Conservation (phyloP, 2,797 vertebrate species). For the Hemitrygon akajei region DNA sequence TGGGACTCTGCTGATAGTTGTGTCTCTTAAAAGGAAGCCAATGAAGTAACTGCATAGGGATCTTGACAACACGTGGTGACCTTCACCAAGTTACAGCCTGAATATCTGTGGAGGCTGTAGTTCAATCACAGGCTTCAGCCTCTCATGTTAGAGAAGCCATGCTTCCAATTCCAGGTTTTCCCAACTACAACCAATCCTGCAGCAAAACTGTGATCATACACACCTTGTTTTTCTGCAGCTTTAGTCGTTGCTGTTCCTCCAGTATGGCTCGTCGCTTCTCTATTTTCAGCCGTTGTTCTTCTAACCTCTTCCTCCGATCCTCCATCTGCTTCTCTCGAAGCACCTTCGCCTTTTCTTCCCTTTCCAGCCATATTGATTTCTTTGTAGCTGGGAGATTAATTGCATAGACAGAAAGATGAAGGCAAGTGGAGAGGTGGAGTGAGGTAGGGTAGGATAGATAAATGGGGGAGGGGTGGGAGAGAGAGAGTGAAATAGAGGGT, state of each 20-base stretch:
- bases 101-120: not conserved
- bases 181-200: not conserved
- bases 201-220: not conserved
- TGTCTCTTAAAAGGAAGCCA: not conserved
- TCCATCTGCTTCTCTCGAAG: constrained; percentile 88
- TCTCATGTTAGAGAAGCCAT: not conserved
- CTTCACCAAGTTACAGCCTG: rapidly evolving
- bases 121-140: rapidly evolving
- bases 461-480: not conserved
- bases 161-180: not conserved
- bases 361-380: constrained; percentile 88
- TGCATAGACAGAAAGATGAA: not conserved
- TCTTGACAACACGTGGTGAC: rapidly evolving
- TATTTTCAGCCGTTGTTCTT: constrained; percentile 79
- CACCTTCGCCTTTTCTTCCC: constrained; percentile 82
- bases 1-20: not conserved
- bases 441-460: not conserved
- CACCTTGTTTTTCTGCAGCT: constrained; percentile 94
- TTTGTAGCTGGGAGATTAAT: constrained; percentile 66
- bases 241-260: constrained; percentile 87
- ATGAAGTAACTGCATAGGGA: not conserved
- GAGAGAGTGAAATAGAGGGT: no score
- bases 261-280: constrained; percentile 76
- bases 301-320: constrained; percentile 76
- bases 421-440: not conserved